A percentile compares a stretch with the other conserved stretches of the same genome.
These are phyloP conservation scores for Parelbella ahira DNA, from an alignment of 2,888 invertebrate genomes.

Conservation along the genomic window DNA sequence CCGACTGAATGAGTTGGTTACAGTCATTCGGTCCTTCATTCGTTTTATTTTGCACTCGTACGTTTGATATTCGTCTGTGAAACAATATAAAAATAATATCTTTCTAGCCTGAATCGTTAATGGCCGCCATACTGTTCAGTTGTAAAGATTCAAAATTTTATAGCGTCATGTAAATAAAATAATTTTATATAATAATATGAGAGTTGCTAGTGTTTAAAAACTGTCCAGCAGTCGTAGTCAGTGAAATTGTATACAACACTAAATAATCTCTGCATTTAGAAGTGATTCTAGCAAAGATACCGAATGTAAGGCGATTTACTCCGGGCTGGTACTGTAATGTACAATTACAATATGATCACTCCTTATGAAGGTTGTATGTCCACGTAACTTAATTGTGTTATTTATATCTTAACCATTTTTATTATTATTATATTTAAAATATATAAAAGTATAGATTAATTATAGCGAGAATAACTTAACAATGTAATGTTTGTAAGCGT, in stretches of 20 bases:
- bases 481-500: constrained; percentile 58
- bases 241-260: constrained; percentile 19
- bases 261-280: constrained; percentile 17
- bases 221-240: constrained; percentile 25
- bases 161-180: constrained; percentile 33
- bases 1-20: constrained; percentile 35
- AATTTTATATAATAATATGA: constrained; percentile 36
- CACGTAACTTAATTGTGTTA: constrained; percentile 69
- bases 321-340: constrained; percentile 55
- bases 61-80: constrained; percentile 13
- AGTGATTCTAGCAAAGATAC: constrained; percentile 14
- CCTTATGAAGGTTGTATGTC: constrained; percentile 77
- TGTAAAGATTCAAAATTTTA: constrained; percentile 15
- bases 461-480: constrained; percentile 53
- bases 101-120: constrained; percentile 13
- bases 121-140: constrained; percentile 14
- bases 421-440: constrained; percentile 61
- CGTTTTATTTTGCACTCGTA: constrained; percentile 14
- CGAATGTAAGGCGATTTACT: constrained; percentile 30
- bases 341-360: constrained; percentile 51
- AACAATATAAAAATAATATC: constrained; percentile 1
- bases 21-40: constrained; percentile 20
- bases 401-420: constrained; percentile 69
- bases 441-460: constrained; percentile 58
- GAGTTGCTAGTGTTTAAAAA: constrained; percentile 32